Evolutionary conservation across 2,888 invertebrate species (phyloP).

Genomic region (Latrodectus hesperus): DNA sequence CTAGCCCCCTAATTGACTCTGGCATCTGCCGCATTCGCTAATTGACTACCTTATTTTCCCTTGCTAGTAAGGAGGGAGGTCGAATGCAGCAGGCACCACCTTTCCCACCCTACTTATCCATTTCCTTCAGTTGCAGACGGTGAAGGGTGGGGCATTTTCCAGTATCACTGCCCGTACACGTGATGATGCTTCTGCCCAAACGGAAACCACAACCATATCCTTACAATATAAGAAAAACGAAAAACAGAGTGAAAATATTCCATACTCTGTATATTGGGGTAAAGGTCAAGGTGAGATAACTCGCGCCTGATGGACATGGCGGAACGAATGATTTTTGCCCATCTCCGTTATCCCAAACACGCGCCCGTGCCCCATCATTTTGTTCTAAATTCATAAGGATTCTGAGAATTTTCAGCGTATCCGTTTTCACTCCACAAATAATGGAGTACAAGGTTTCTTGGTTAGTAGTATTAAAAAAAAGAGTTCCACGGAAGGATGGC

Average conservation of each 20-base stretch:
- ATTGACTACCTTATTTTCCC: conserved; percentile 21
- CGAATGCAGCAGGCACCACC: too few relatives aligned
- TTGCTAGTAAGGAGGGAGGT: too few relatives aligned
- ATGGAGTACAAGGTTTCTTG: too few relatives aligned
- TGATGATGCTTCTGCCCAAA: conserved; percentile 8
- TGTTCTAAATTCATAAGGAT: neutral
- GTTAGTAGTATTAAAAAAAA: too few relatives aligned
- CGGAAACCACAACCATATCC: conserved; percentile 26
- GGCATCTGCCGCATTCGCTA: conserved; percentile 46
- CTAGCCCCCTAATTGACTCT: conserved; percentile 16
- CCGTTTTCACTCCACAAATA: too few relatives aligned
- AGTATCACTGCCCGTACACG: conserved; percentile 30
- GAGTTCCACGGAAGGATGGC: too few relatives aligned
- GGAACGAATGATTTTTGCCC: conserved; percentile 9
- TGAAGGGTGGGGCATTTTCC: conserved; percentile 16
- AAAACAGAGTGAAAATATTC: neutral
- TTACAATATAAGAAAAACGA: neutral
- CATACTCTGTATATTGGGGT: neutral
- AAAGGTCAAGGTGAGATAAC: neutral
- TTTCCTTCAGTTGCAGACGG: neutral
- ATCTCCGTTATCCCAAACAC: neutral
- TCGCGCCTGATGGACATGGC: conserved; percentile 12
- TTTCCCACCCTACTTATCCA: too few relatives aligned
- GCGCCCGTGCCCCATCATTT: neutral
- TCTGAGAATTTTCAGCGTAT: too few relatives aligned